phyloP scores from a whole-genome alignment of 2,797 vertebrate species.

The Protosalanx chinensis region DNA sequence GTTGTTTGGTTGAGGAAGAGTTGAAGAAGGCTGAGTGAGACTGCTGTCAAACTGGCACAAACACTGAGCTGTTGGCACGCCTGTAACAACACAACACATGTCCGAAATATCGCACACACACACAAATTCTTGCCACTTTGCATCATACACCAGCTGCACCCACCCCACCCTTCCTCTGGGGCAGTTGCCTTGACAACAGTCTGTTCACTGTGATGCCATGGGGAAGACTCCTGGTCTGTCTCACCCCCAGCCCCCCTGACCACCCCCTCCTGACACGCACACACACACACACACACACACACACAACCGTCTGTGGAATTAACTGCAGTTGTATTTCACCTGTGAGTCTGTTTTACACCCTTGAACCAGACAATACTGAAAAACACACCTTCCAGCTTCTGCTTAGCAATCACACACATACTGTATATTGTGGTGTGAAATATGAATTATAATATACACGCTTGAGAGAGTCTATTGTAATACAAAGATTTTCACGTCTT shows the following conservation, averaged over 20 bases:
- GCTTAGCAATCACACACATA: no score
- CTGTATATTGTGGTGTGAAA: no score
- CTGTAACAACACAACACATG: conserved; percentile 27
- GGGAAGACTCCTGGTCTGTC: conserved; percentile 35
- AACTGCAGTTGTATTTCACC: conserved; percentile 4
- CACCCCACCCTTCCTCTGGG: conserved; percentile 69
- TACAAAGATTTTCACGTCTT: no score
- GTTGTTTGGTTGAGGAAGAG: background rate
- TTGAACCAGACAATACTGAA: background rate
- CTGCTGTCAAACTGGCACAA: conserved; percentile 5
- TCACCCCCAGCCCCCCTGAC: conserved; percentile 14
- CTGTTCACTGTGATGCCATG: conserved; percentile 64
- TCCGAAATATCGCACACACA: conserved; percentile 31
- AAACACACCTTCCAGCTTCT: background rate
- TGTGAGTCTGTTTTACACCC: background rate
- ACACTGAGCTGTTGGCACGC: background rate
- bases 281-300: background rate
- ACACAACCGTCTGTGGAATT: conserved; percentile 18
- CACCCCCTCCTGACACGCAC: background rate
- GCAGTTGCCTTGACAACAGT: conserved; percentile 71
- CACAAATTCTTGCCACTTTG: conserved; percentile 23
- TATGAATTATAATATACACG: no score
- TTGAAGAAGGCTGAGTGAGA: background rate
- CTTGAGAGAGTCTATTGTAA: no score
- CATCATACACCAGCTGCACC: conserved; percentile 64